Evolutionary conservation across 1,140 invertebrate genomes (phyloP).

Genomic region (Drosophila dunni): DNA sequence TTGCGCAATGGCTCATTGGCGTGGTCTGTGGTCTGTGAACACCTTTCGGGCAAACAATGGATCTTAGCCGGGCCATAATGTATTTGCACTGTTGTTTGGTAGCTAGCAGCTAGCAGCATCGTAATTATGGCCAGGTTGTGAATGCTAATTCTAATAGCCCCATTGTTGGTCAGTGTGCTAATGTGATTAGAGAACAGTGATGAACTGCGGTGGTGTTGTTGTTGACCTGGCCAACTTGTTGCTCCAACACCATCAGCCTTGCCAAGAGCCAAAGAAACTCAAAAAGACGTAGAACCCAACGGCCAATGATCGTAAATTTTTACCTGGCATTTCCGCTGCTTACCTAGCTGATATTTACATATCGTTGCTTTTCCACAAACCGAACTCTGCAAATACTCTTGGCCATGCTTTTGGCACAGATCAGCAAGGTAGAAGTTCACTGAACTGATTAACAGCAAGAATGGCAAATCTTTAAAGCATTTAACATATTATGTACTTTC

Average conservation of each 20-base stretch:
- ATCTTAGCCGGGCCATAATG: slow-evolving; percentile 38
- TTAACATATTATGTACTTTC: too few relatives aligned
- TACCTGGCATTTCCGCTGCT: slow-evolving; percentile 65
- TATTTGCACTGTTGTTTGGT: slow-evolving; percentile 42
- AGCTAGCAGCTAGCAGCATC: slow-evolving; percentile 15
- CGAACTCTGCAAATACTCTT: not conserved
- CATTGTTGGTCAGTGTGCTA: slow-evolving; percentile 75
- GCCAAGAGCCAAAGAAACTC: slow-evolving; percentile 21
- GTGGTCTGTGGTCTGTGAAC: slow-evolving; percentile 59
- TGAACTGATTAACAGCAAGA: too few relatives aligned
- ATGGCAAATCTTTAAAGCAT: too few relatives aligned
- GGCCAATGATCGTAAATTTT: slow-evolving; percentile 63
- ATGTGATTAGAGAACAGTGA: slow-evolving; percentile 65
- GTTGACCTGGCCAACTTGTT: slow-evolving; percentile 47
- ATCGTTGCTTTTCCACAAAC: not conserved
- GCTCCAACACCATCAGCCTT: slow-evolving; percentile 49
- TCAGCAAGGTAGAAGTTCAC: too few relatives aligned
- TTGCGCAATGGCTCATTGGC: slow-evolving; percentile 77
- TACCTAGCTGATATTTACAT: slow-evolving; percentile 10
- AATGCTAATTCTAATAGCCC: slow-evolving; percentile 61
- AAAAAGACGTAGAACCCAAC: slow-evolving; percentile 31
- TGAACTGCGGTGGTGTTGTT: slow-evolving; percentile 34
- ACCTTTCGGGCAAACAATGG: slow-evolving; percentile 41
- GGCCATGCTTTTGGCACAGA: not conserved
- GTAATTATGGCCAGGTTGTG: slow-evolving; percentile 59